Evolutionary conservation across 2,113 vertebrate genomes (phyloP).

Genomic region (Toxostoma redivivum): DNA sequence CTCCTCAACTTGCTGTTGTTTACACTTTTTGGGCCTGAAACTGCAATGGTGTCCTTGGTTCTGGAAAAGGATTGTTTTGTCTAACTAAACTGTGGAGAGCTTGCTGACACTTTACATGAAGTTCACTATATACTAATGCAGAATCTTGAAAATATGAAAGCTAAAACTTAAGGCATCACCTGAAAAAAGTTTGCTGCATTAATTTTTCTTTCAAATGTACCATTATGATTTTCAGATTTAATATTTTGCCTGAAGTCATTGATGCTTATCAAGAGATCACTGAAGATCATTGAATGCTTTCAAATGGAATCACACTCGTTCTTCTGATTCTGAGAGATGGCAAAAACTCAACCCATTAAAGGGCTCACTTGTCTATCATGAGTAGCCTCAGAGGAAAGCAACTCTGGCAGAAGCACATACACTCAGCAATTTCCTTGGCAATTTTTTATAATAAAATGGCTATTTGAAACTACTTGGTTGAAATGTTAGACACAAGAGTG

Average conservation of each 20-base stretch:
- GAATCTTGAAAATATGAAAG: background rate
- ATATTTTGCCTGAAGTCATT: background rate
- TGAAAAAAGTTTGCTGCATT: background rate
- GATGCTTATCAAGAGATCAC: background rate
- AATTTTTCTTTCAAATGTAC: background rate
- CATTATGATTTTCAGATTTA: background rate
- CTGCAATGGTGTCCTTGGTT: background rate
- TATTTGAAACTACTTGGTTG: background rate
- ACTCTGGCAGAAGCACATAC: background rate
- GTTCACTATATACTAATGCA: background rate
- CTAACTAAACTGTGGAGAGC: background rate
- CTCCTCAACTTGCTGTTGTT: background rate
- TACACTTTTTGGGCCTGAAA: background rate
- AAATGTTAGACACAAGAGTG: background rate
- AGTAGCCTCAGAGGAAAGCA: background rate
- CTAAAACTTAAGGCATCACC: background rate
- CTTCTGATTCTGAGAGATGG: background rate
- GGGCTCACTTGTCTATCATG: background rate
- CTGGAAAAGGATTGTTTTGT: background rate
- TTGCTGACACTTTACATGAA: background rate
- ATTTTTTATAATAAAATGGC: background rate
- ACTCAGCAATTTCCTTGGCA: background rate
- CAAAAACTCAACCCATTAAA: background rate
- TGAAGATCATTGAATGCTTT: background rate
- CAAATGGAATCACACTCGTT: background rate